Percentiles rank a stretch among this genome's conserved stretches.
phyloP scores from a whole-genome alignment of 2,888 invertebrate species.

The Eurytoma californica region DNA sequence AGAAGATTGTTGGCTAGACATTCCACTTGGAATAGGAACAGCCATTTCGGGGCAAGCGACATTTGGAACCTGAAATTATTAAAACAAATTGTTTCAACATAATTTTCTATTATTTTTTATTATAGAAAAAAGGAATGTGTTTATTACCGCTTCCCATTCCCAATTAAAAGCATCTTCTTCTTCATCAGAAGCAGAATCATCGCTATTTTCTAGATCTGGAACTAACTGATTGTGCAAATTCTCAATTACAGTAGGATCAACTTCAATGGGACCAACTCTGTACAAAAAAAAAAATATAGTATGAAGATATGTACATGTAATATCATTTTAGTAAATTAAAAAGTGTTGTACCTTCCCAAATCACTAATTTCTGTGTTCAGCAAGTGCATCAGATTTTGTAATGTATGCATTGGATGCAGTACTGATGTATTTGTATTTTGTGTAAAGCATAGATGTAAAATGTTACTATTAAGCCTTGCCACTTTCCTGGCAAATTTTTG shows the following conservation, averaged over 20 bases:
- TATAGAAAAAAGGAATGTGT: background rate
- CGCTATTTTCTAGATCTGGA: constrained; percentile 79
- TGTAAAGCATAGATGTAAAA: constrained; percentile 86
- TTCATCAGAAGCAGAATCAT: constrained; percentile 82
- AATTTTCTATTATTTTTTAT: background rate
- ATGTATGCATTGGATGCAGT: constrained; percentile 82
- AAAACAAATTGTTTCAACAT: background rate
- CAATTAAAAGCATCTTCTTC: constrained; percentile 83
- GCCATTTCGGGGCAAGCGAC: constrained; percentile 77
- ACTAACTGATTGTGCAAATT: constrained; percentile 81
- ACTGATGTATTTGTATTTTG: constrained; percentile 82
- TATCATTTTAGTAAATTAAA: background rate
- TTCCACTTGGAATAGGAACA: constrained; percentile 71
- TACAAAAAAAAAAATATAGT: constrained; percentile 49
- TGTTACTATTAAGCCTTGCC: constrained; percentile 86
- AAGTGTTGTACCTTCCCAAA: constrained; percentile 82
- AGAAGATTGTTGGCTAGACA: constrained; percentile 69
- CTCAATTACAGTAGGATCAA: constrained; percentile 77
- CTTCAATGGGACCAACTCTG: constrained; percentile 81
- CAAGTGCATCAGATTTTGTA: constrained; percentile 84
- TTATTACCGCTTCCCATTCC: constrained; percentile 87
- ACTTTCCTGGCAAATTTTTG: constrained; percentile 85
- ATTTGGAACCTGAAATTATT: constrained; percentile 76
- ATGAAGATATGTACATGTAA: background rate
- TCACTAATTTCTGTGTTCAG: constrained; percentile 81